Conservation (phyloP, 2,888 invertebrate genomes). For the Heteromurus nitidus region DNA sequence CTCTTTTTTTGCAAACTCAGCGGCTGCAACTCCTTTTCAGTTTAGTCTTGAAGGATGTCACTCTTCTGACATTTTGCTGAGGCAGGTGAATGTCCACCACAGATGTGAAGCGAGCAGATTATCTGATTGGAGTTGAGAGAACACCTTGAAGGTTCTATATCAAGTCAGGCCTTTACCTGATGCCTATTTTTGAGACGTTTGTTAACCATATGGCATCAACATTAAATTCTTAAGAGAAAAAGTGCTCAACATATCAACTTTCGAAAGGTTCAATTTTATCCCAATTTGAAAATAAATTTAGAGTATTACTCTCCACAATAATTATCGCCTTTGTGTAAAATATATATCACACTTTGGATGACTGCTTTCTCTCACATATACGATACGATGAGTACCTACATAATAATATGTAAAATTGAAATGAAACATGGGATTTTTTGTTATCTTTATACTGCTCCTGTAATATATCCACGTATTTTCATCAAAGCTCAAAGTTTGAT, state of each 20-base stretch:
- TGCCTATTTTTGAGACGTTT: too few species aligned
- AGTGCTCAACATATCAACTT: too few species aligned
- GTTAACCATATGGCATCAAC: too few species aligned
- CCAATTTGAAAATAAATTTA: too few species aligned
- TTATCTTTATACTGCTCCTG: background rate
- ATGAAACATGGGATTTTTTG: background rate
- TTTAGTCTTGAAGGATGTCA: conserved; percentile 36
- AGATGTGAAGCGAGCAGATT: background rate
- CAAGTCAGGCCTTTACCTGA: too few species aligned
- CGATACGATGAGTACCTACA: background rate
- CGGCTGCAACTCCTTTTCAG: background rate
- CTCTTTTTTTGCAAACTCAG: background rate
- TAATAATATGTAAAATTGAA: background rate
- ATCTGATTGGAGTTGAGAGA: too few species aligned
- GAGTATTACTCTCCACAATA: too few species aligned
- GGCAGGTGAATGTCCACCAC: conserved; percentile 37
- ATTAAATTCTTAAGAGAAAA: too few species aligned
- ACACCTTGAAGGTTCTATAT: too few species aligned
- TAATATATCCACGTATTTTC: background rate
- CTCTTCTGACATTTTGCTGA: conserved; percentile 38
- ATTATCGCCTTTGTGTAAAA: too few species aligned
- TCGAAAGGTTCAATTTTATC: too few species aligned
- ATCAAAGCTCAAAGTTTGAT: background rate
- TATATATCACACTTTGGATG: background rate
- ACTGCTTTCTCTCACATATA: background rate